Percentiles rank a stretch among this genome's conserved stretches.
phyloP scores from a whole-genome alignment of 2,113 vertebrate genomes.

The Athene noctua region DNA sequence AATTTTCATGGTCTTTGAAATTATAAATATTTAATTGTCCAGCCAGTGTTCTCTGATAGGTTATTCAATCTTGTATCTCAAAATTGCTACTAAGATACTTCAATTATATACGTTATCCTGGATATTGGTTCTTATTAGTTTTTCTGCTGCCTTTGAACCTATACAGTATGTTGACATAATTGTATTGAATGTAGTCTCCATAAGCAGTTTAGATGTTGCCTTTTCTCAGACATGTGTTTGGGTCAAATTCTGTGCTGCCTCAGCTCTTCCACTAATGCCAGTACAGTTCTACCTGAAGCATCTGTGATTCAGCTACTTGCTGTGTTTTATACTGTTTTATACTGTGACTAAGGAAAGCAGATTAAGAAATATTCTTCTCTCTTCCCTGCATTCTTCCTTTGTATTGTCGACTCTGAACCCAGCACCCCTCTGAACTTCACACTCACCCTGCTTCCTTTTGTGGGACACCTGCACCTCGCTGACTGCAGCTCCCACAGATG shows the following conservation, averaged over 20 bases:
- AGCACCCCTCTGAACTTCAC: background rate
- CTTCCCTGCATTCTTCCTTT: background rate
- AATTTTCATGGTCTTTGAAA: constrained; percentile 1
- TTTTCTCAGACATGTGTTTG: background rate
- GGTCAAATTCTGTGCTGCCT: background rate
- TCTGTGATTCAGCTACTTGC: background rate
- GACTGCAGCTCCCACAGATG: background rate
- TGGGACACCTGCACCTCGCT: background rate
- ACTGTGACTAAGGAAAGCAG: background rate
- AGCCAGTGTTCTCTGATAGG: background rate
- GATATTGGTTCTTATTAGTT: background rate
- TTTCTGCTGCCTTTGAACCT: background rate
- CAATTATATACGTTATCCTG: background rate
- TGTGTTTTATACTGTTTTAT: background rate
- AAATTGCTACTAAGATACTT: background rate
- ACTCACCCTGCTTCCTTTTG: background rate
- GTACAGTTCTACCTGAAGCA: background rate
- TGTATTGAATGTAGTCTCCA: background rate
- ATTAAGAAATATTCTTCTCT: background rate
- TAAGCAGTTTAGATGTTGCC: background rate
- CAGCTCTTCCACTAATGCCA: background rate
- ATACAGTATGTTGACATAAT: background rate
- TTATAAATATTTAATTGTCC: background rate
- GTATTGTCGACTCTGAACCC: background rate
- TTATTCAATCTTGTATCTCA: background rate